Evolutionary conservation across 2,797 vertebrate genomes (phyloP), one percentile per base, ranked within the genome.

Genomic region (Lithobates sylvaticus): DNA sequence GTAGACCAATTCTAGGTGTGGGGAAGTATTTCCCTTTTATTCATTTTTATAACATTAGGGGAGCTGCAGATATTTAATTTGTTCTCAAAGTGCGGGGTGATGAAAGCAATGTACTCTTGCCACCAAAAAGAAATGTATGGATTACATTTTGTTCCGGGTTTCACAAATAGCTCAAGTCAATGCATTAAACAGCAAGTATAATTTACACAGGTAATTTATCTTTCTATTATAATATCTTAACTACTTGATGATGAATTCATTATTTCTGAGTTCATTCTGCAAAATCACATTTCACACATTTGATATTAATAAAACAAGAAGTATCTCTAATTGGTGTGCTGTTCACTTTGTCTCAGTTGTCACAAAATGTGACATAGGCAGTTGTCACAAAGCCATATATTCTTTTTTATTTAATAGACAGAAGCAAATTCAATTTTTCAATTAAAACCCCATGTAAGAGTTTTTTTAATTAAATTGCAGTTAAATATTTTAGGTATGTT

Each of bases 291-390:
- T 76, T 77, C 18, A 16, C 29, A 42, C 13, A 26, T 76, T 78
- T 84, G 83, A 84, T 78, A 78, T 78, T 84, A 84, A 84, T 84
- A 78, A 71, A 78, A 84, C 67, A 84, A 72, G 83, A 84, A 78
- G 67, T n/a, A 29, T 78, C 76, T 44, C n/a, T 84, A 84, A 84
- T 84, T 84, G 68, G 50, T 42, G 27, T 71, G 47, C 68, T 72
- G 76, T 77, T 78, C 75, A 84, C 39, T 78, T 84, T 69, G 21
- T 67, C n/a, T 78, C 76, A 64, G 67, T 84, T 78, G 77, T 84
- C 83, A 78, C 34, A 34, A 39, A 78, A 84, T 76, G 61, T 84
- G 76, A 84, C 83, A 78, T 34, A 77, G 39, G 50, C 64, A 78
- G 47, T 72, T 84, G 68, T 78, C 76, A 72, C 29, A 64, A 76